These are phyloP conservation scores for Siniperca scherzeri DNA, from an alignment of 2,797 vertebrate genomes.

Conservation along the genomic window DNA sequence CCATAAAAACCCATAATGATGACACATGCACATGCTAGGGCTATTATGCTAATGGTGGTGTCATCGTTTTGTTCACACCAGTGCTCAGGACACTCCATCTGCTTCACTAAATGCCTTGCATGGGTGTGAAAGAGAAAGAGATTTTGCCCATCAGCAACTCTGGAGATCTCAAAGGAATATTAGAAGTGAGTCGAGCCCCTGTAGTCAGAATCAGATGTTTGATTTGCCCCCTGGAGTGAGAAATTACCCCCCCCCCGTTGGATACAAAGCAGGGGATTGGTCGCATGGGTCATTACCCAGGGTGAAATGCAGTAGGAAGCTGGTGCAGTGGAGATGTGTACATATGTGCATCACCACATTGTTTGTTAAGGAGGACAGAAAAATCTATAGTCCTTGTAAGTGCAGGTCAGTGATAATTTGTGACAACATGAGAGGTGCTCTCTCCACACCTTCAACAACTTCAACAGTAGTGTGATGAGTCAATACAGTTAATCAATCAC, in stretches of 20 bases:
- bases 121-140: slow-evolving; percentile 62
- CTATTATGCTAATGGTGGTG: slow-evolving; percentile 81
- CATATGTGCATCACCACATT: slow-evolving; percentile 54
- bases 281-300: slow-evolving; percentile 80
- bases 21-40: slow-evolving; percentile 76
- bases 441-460: slow-evolving; percentile 21
- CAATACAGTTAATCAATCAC: slow-evolving; percentile 30
- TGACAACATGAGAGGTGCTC: slow-evolving; percentile 30
- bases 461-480: slow-evolving; percentile 35
- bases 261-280: slow-evolving; percentile 75
- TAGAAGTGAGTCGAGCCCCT: slow-evolving; percentile 62
- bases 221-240: slow-evolving; percentile 79
- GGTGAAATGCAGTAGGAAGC: slow-evolving; percentile 76
- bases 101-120: slow-evolving; percentile 70
- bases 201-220: slow-evolving; percentile 80
- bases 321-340: slow-evolving; percentile 49
- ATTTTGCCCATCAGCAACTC: slow-evolving; percentile 77
- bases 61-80: slow-evolving; percentile 84
- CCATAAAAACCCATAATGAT: slow-evolving; percentile 82
- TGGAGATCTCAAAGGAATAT: slow-evolving; percentile 72
- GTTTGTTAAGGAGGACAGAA: slow-evolving; percentile 31
- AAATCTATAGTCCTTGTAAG: slow-evolving; percentile 64
- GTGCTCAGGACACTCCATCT: slow-evolving; percentile 78
- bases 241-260: slow-evolving; percentile 69
- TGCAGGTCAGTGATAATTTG: slow-evolving; percentile 65